Base-by-base conservation (phyloP, 2,113 vertebrate species). In the Hydropotes inermis region DNA sequence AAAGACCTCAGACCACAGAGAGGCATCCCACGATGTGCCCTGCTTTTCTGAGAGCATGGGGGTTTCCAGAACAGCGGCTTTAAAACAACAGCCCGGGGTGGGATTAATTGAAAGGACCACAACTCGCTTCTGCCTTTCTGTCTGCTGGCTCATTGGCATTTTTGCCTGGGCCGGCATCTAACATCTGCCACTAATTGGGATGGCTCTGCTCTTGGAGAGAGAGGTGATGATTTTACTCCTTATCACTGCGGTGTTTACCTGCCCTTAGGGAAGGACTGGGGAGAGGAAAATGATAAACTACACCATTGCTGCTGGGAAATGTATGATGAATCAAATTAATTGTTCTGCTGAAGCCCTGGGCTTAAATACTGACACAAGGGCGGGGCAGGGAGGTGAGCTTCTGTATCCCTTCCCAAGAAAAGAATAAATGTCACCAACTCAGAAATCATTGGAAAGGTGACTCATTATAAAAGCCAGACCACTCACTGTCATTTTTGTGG, bases 11-110 rank as follows among this genome's bases (percentile, higher is more conserved):
- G 64, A 39, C 16, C 36, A 28, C 30, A 3, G 3, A 5, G 16
- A 58, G 39, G 39, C 0, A 28, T 3, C 81, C 23, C 14, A 5
- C 25, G 23, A 39, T 23, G 14, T 1, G 8, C 89, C 45, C 13
- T 61, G 30, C 57, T 67, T 45, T 50, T 36, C 28, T 52, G 33
- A 19, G 17, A 33, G 7, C 21, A 7, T 30, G 0, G 10, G 36
- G 27, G 30, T 23, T 47, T 23, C n/a, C 28, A 10, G 33, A 54
- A 36, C 27, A 60, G 25, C 11, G 2, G 21, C 54, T 39, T 39
- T 27, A 11, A 23, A 61, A 47, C 0, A 3, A 5, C 23, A 54
- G 25, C 1, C 0, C 8, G 0, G 19, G 21, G 17, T 33, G 39
- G 25, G 30, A 19, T 25, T 39, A 21, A 43, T 13, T 3, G 25